Evolutionary conservation across 2,888 invertebrate species (phyloP), one percentile per base, ranked within the genome.

Genomic region (Epistrophella euchroma): DNA sequence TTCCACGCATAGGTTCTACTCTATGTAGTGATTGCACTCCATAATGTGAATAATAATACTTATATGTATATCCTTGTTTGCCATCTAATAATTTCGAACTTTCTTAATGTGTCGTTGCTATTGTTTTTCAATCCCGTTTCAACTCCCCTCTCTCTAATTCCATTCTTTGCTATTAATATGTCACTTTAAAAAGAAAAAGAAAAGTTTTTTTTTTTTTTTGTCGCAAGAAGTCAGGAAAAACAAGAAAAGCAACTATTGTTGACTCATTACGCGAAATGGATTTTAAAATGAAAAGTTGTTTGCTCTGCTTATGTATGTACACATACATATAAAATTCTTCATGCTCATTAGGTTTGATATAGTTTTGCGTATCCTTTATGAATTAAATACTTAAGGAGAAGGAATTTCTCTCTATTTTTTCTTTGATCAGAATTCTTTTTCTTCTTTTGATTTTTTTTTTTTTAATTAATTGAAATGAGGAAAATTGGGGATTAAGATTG

Each of bases 231-330:
- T 9, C 10, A 32, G 9, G n/a, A 45, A 43, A 40, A 50, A 62
- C 25, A 66, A 28, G 37, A 35, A 60, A 70, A 25, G 56, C 68
- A 17, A 64, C 68, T 77, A 72, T 72, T 72, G 82, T 55, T 40
- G 83, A 84, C 83, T 84, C 79, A 84, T 84, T 84, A 79, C 64
- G 56, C 64, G 68, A 73, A 78, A 62, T 83, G 52, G 68, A 62
- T 78, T 73, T 70, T 43, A 32, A 62, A 60, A 40, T n/a, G 22
- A 35, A n/a, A 19, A 9, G 25, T 47, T 45, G 7, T 32, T 35
- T 35, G 15, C 13, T 28, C 28, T 55, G 6, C 32, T 28, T 6
- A 6, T 22, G 0, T 25, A 52, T 5, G 9, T 28, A 9, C 4
- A n/a, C 28, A 25, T 7, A 32, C 6, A n/a, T 28, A 13, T 15